Conservation (phyloP, 2,113 vertebrate genomes). For the Pongo abelii region DNA sequence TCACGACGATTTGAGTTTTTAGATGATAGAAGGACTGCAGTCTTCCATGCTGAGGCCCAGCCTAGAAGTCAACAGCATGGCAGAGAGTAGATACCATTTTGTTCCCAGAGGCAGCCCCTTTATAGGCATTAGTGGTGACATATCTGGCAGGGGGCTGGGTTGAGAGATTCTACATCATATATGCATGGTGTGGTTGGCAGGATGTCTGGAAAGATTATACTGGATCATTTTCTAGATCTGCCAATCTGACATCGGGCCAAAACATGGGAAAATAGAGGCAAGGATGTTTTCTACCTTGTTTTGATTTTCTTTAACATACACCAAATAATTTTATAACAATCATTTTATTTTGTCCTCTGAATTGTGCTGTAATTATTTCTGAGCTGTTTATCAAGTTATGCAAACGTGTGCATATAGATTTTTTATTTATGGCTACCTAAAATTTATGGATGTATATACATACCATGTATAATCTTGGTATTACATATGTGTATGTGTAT, state of each 20-base stretch:
- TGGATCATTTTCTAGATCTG: neutral
- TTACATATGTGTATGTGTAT: neutral
- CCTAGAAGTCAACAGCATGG: neutral
- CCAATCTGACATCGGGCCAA: neutral
- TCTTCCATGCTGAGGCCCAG: neutral
- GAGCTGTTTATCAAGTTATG: neutral
- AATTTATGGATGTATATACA: neutral
- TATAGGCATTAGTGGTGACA: neutral
- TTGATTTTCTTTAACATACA: neutral
- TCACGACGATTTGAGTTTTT: rapidly evolving
- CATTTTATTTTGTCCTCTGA: neutral
- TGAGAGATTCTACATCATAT: neutral
- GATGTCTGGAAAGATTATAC: neutral
- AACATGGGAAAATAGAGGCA: neutral
- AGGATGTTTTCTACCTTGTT: neutral
- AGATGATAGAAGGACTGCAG: neutral
- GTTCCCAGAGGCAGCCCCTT: neutral
- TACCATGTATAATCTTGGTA: too few species aligned
- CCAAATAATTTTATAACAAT: neutral
- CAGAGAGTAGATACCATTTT: neutral
- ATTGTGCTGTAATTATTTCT: neutral
- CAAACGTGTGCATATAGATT: neutral
- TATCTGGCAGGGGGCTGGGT: too few species aligned
- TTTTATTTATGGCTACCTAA: neutral
- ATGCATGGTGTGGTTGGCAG: neutral